Base-by-base conservation (phyloP, 1,140 invertebrate genomes). In the Drosophila sulfurigaster region DNA sequence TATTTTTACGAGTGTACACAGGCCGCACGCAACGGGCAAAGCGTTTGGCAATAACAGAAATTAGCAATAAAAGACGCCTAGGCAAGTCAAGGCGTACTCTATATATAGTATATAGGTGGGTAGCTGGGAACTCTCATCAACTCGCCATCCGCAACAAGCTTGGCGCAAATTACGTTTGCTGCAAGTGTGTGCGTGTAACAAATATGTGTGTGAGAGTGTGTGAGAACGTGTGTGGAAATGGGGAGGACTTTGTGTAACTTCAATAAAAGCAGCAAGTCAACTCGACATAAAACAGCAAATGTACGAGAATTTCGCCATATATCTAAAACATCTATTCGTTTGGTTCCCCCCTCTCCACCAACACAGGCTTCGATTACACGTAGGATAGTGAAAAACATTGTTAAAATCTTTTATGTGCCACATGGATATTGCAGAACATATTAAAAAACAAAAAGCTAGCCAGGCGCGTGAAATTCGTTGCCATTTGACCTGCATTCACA, bases 1-100 rank as follows among this genome's bases (percentile, higher is more conserved):
- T 89, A 88, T 89, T 89, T 87, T 88, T 88, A 88, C 83, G 83
- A 88, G 69, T 78, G 59, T 70, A 63, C 80, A 63, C 73, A 79
- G 76, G 79, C 79, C 69, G 73, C 80, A 80, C 83, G 80, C 78
- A 85, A 86, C 5, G 15, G n/a, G 16, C 25, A 81, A 68, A 74
- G 78, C 51, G 13, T 57, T 57, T 15, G 78, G 74, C 82, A 88
- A 88, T 88, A 88, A 81, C 77, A 81, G 85, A 89, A 88, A 88
- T 88, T 88, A 88, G 85, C 81, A 72, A 88, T 88, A 88, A 88
- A 88, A 88, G 69, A 45, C 28, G 56, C 54, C 60, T 66, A 66
- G 46, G 35, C 64, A 13, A 28, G 48, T 32, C 60, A 4, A 38
- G 35, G 6, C 8, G 35, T 10, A 32, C 32, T 32, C 6, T 28